Percentiles rank a stretch among this genome's conserved stretches.
These are phyloP conservation scores for Chamaea fasciata DNA, from an alignment of 2,113 vertebrate genomes.

Conservation along the genomic window DNA sequence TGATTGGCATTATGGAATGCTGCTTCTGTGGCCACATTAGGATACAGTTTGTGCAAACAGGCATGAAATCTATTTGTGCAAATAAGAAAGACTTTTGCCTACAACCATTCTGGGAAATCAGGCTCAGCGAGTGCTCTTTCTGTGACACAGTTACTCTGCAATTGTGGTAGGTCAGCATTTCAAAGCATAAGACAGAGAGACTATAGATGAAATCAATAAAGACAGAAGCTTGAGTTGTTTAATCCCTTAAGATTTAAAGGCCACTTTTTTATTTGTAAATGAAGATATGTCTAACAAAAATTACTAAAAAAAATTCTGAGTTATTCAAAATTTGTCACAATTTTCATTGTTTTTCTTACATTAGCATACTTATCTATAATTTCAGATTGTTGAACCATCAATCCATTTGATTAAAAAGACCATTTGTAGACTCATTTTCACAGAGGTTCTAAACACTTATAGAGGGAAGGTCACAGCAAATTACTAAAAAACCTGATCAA, in stretches of 20 bases:
- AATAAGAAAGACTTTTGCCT: background rate
- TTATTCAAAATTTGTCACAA: background rate
- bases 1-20: fast-evolving
- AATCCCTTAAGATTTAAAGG: background rate
- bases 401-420: background rate
- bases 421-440: background rate
- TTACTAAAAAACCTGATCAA: background rate
- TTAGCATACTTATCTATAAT: background rate
- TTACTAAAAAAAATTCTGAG: background rate
- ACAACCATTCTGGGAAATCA: background rate
- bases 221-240: background rate
- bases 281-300: background rate
- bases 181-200: background rate
- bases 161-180: background rate
- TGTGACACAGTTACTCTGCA: background rate
- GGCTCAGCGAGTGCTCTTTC: background rate
- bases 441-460: background rate
- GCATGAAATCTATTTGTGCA: background rate
- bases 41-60: background rate
- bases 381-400: background rate
- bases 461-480: background rate
- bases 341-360: background rate
- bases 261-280: background rate
- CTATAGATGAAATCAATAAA: background rate
- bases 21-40: background rate